A percentile compares a stretch with the other conserved stretches of the same genome.
Conservation (phyloP, 35 echinoderm and acorn worm species). For the Ptychodera flava region DNA sequence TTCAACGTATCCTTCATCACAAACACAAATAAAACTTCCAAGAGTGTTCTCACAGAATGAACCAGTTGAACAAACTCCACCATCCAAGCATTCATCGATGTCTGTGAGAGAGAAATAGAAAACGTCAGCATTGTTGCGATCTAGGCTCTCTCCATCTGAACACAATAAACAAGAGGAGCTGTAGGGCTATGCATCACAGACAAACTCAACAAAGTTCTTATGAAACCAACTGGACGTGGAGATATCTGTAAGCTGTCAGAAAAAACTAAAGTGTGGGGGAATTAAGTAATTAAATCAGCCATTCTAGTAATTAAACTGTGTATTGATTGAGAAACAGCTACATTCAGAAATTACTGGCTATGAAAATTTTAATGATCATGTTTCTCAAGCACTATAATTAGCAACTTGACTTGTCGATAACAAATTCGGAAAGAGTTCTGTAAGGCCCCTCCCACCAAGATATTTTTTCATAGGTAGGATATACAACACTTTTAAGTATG, state of each 20-base stretch:
- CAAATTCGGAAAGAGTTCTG: too few relatives aligned
- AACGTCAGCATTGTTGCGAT: background rate
- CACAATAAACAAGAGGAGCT: background rate
- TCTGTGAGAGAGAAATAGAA: conserved; percentile 23
- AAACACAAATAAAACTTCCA: conserved; percentile 66
- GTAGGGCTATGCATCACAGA: background rate
- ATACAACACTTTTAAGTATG: too few relatives aligned
- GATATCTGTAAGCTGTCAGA: background rate
- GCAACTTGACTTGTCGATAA: too few relatives aligned
- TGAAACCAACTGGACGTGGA: background rate
- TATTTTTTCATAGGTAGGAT: too few relatives aligned
- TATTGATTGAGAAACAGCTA: too few relatives aligned
- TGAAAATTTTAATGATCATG: too few relatives aligned
- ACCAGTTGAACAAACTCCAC: conserved; percentile 37
- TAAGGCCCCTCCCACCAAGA: too few relatives aligned
- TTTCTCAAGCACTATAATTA: too few relatives aligned
- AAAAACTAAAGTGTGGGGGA: background rate
- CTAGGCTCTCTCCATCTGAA: background rate
- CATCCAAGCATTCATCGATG: conserved; percentile 66
- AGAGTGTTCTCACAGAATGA: conserved; percentile 50
- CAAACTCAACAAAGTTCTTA: background rate
- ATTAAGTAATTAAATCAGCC: background rate
- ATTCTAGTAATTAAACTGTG: too few relatives aligned
- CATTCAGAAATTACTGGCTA: too few relatives aligned
- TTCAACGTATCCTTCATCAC: conserved; percentile 60